Evolutionary conservation across 2,888 invertebrate genomes (phyloP).

Genomic region (Blera fallax): DNA sequence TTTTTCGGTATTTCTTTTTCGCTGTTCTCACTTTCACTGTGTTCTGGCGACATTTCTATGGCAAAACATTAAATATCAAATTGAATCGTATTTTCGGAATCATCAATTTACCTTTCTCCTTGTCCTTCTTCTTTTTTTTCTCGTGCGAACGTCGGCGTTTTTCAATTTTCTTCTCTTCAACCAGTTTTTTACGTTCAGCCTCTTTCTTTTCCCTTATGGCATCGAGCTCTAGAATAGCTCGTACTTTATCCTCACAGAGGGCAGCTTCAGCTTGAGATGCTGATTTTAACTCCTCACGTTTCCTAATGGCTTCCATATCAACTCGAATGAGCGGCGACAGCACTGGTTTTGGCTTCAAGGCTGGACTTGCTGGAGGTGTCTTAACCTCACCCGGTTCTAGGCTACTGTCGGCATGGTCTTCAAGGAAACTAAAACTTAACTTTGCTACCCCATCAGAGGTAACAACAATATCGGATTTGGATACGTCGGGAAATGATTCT

Average conservation of each 20-base stretch:
- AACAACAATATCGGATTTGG: conserved; percentile 73
- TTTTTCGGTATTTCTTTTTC: conserved; percentile 23
- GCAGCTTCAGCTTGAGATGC: conserved; percentile 75
- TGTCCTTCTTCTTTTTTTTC: conserved; percentile 68
- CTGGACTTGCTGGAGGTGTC: conserved; percentile 77
- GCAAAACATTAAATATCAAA: neutral
- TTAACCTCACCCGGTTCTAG: conserved; percentile 80
- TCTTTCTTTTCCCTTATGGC: conserved; percentile 76
- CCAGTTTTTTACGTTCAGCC: conserved; percentile 45
- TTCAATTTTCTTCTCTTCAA: conserved; percentile 39
- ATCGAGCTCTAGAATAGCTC: conserved; percentile 76
- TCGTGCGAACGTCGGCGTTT: conserved; percentile 68
- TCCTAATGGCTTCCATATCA: conserved; percentile 22
- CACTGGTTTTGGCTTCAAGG: conserved; percentile 23
- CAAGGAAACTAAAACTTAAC: conserved; percentile 74
- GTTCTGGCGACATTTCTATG: conserved; percentile 6
- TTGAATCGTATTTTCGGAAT: neutral
- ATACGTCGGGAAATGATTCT: conserved; percentile 21
- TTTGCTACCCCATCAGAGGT: conserved; percentile 74
- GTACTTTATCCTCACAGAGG: conserved; percentile 75
- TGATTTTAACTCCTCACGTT: conserved; percentile 70
- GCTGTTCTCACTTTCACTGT: conserved; percentile 41
- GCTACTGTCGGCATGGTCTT: conserved; percentile 77
- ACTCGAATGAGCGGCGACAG: conserved; percentile 25
- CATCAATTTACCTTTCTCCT: conserved; percentile 66